Conservation (phyloP, 2,113 vertebrate genomes). For the Pleuronectes platessa region DNA sequence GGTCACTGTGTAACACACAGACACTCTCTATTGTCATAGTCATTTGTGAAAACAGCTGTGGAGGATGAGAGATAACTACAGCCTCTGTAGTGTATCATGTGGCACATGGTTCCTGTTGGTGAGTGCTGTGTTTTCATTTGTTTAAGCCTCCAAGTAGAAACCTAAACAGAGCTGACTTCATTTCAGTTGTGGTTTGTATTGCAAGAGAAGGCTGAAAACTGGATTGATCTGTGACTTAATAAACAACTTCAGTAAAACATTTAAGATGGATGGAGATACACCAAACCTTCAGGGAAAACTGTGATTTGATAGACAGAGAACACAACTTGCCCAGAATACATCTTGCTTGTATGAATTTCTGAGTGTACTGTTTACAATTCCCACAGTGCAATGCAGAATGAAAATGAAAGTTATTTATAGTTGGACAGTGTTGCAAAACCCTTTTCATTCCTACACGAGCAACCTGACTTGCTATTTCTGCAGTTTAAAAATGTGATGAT, state of each 20-base stretch:
- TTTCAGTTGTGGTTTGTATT: no score
- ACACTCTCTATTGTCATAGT: background rate
- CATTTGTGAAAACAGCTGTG: background rate
- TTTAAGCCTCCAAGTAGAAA: no score
- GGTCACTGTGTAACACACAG: background rate
- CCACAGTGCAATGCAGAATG: background rate
- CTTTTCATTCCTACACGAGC: no score
- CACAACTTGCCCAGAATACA: background rate
- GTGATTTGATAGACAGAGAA: background rate
- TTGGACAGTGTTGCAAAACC: background rate
- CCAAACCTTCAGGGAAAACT: background rate
- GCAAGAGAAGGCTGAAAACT: no score
- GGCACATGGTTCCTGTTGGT: no score
- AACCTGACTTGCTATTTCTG: no score
- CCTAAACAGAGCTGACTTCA: no score
- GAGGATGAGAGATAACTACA: no score
- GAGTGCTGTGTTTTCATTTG: no score
- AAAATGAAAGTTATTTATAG: background rate
- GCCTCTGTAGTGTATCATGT: no score
- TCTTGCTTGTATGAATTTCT: background rate
- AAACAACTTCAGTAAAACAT: background rate
- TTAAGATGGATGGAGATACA: background rate
- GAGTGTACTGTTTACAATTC: background rate
- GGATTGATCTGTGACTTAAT: background rate
- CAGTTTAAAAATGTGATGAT: no score